Evolutionary conservation across 2,113 vertebrate species (phyloP).

Genomic region (Gallinago jamesoni): DNA sequence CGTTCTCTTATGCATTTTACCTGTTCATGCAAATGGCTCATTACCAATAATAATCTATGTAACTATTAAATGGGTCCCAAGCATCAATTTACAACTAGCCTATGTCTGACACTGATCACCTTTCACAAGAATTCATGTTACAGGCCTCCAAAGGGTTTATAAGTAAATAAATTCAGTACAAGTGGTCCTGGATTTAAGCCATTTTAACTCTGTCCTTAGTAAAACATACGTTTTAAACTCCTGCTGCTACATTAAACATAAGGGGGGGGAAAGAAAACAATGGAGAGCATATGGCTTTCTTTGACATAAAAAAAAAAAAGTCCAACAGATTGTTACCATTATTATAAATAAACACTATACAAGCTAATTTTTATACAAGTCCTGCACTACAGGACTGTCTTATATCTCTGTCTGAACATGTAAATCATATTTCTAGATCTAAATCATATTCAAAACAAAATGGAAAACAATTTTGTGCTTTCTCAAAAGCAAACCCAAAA

Average conservation of each 20-base stretch:
- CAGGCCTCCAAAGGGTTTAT: not conserved
- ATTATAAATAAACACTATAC: not conserved
- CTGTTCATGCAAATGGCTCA: not conserved
- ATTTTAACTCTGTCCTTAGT: not conserved
- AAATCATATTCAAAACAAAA: not conserved
- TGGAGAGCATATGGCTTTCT: not conserved
- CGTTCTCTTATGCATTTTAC: not conserved
- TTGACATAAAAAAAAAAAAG: not conserved
- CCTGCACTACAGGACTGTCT: not conserved
- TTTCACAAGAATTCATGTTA: not conserved
- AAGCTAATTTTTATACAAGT: not conserved
- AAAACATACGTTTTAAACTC: not conserved
- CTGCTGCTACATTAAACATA: not conserved
- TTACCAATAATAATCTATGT: not conserved
- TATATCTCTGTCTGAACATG: not conserved
- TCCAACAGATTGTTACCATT: not conserved
- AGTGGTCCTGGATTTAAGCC: not conserved
- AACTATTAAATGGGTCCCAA: not conserved
- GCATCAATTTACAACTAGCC: not conserved
- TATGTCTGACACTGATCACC: not conserved
- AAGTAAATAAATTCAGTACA: not conserved
- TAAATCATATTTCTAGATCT: not conserved
- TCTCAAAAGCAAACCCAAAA: slow-evolving; percentile 9
- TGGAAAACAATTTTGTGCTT: not conserved
- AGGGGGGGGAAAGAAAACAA: not conserved